Percentiles rank a stretch among this genome's conserved stretches.
Evolutionary conservation across 2,113 vertebrate species (phyloP).

Genomic region (Corvus hawaiiensis): DNA sequence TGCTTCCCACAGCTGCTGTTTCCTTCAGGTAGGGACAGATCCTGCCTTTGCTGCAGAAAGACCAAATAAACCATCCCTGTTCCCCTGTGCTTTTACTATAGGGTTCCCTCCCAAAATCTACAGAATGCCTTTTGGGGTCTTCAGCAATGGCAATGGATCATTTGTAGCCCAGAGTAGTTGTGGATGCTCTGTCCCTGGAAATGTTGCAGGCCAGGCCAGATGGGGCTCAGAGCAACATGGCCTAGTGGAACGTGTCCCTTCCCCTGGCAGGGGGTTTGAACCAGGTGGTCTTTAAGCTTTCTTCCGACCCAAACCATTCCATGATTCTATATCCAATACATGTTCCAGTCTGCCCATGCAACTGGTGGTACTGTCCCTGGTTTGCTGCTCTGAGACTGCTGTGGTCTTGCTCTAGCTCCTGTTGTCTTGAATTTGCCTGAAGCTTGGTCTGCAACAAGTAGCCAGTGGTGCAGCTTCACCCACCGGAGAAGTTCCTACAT

Average conservation of each 20-base stretch:
- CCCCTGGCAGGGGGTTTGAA: neutral
- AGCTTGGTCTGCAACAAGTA: neutral
- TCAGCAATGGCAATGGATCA: neutral
- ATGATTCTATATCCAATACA: neutral
- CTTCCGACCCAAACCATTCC: neutral
- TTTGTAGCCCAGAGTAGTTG: neutral
- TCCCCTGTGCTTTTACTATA: neutral
- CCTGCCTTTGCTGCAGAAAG: neutral
- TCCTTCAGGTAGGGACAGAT: neutral
- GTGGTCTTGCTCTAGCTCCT: neutral
- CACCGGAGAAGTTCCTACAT: neutral
- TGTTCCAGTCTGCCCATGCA: neutral
- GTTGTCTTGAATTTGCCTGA: neutral
- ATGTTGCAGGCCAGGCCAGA: neutral
- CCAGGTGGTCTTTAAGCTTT: neutral
- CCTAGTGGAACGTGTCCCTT: neutral
- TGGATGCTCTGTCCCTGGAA: neutral
- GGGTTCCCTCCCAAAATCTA: neutral
- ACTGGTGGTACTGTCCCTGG: neutral
- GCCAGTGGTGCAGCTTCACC: accelerated
- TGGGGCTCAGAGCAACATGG: accelerated
- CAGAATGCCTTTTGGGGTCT: neutral
- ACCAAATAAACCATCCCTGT: neutral
- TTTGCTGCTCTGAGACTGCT: neutral
- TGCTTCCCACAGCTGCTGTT: neutral